Evolutionary conservation across 2,797 vertebrate genomes (phyloP), one percentile per base, ranked within the genome.

Genomic region (Moxostoma hubbsi): DNA sequence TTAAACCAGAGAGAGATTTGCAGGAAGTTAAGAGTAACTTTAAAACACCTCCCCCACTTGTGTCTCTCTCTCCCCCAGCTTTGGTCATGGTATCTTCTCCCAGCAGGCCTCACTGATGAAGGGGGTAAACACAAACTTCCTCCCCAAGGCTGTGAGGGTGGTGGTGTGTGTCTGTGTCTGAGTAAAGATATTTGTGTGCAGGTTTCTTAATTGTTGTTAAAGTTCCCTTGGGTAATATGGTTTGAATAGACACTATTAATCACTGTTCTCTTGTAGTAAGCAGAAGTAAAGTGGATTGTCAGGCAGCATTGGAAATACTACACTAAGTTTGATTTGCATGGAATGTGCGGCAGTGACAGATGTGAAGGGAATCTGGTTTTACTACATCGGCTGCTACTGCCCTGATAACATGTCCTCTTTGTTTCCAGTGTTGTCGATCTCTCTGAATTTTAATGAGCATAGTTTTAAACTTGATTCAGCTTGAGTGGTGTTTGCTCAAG

Each of bases 71-170:
- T 67, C 71, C 76, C 68, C 47, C 49, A 9, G 65, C 49, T 67
- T 64, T 59, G 66, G 71, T 62, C 66, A 62, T 81, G 83, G 71
- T 86, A 81, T 86, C 83, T 83, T 67, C 81, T 84, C 57, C 54
- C 62, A 81, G 72, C 78, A 82, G 82, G 75, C 73, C 63, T 55
- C 51, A 63, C 61, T 81, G 81, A 75, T 75, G 71, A 72, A 84
- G 82, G 81, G 54, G 68, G 77, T 74, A 57, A 79, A 69, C 18
- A 75, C 43, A 62, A 75, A 73, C 78, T 84, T 84, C 81, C 85
- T 84, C 65, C 36, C 68, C 58, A n/a, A 64, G 72, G 18, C 59
- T 75, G 50, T 1, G 49, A 51, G 46, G 65, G 47, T 81, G 75
- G 75, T 67, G 47, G 61, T 80, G 18, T 36, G 71, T 43, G 43